Base-by-base conservation (phyloP, 2,888 invertebrate species). In the Ichneumoninae sp. region DNA sequence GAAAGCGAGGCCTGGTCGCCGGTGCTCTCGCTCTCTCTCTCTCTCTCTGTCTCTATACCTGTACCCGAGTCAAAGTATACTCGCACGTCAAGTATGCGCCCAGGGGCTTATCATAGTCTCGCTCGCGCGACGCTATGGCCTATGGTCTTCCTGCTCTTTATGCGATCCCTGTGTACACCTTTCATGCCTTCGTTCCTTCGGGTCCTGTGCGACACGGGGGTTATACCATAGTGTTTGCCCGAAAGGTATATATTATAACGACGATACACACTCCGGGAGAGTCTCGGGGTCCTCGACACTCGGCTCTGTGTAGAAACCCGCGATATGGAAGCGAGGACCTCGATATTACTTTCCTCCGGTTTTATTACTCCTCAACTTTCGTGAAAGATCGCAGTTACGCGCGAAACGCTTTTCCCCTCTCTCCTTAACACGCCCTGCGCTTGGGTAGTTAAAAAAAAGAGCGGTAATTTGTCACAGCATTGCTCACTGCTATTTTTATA, bases 111-210 rank as follows among this genome's bases (percentile, higher is more conserved):
- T 86, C 86, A 86, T 80, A 80, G 36, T 66, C 57, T 66, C 80
- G 65, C 47, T 87, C 86, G 83, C 80, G 86, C 89, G 86, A 86
- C 84, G 87, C 86, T 91, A 88, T 30, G 60, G 52, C n/a, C 52
- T 90, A 90, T 85, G 89, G 88, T 92, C 91, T 91, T 92, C 90
- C 90, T 90, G 90, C 89, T 89, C 90, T 89, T 91, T 91, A 90
- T 90, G 89, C 89, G 88, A 89, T 88, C 86, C 86, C 82, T 83
- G 66, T 76, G 50, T 54, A 70, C 65, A 75, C 74, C 36, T 60
- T 47, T 44, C 57, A 74, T 77, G 76, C 26, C 70, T 77, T 57
- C 74, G 66, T 84, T 80, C 57, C 77, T 70, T 54, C 76, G 69
- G 19, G 57, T 72, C 71, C 65, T 82, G 50, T 26, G 65, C 4